A percentile compares a stretch with the other conserved stretches of the same genome.
These are phyloP conservation scores for Brachyopa scutellaris DNA, from an alignment of 2,888 invertebrate species.

Conservation along the genomic window DNA sequence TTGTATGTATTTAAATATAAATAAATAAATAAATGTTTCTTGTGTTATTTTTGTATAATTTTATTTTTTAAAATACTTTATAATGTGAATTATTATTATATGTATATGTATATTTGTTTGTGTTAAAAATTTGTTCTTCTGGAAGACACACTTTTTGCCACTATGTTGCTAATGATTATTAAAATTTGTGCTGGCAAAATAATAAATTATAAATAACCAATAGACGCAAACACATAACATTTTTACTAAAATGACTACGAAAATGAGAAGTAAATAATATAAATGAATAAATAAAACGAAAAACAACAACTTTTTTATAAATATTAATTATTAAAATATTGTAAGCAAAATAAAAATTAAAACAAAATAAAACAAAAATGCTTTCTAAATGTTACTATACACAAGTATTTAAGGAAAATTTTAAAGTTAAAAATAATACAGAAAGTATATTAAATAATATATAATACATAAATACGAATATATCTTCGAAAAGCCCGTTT, in stretches of 20 bases:
- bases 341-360: conserved; percentile 40
- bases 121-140: conserved; percentile 48
- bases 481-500: conserved; percentile 61
- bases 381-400: conserved; percentile 75
- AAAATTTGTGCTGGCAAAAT: conserved; percentile 54
- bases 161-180: conserved; percentile 58
- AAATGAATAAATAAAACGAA: conserved; percentile 14
- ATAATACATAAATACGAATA: conserved; percentile 58
- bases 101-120: conserved; percentile 30
- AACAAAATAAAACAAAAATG: conserved; percentile 58
- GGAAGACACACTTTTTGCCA: conserved; percentile 56
- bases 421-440: conserved; percentile 41
- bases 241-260: conserved; percentile 64
- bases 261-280: conserved; percentile 37
- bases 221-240: conserved; percentile 38
- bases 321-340: conserved; percentile 68
- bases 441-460: conserved; percentile 47
- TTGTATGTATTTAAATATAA: conserved; percentile 69
- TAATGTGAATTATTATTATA: conserved; percentile 50
- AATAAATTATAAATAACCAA: too few relatives aligned
- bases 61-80: conserved; percentile 36
- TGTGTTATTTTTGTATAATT: conserved; percentile 63
- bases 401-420: conserved; percentile 65
- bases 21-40: conserved; percentile 59
- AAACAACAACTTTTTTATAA: conserved; percentile 67